Percentiles rank a stretch among this genome's conserved stretches.
Evolutionary conservation across 2,113 vertebrate species (phyloP).

Genomic region (Labrus mixtus): DNA sequence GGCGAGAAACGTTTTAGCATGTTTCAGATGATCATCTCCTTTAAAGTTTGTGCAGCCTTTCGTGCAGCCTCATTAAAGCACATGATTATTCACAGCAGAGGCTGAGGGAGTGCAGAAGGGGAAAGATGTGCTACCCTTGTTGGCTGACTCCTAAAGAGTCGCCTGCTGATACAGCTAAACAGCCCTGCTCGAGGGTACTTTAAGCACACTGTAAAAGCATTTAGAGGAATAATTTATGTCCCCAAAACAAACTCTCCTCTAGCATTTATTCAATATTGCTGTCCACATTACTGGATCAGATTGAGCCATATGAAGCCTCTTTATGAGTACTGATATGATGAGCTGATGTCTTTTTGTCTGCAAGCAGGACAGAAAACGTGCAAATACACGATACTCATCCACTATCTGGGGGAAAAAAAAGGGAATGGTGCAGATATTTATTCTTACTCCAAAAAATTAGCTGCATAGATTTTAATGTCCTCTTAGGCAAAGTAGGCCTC

Average conservation of each 20-base stretch:
- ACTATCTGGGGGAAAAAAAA: too few species aligned
- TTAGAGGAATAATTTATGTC: not conserved
- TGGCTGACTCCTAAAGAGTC: constrained; percentile 1
- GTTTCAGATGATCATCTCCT: not conserved
- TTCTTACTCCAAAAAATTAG: not conserved
- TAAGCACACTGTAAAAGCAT: constrained; percentile 6
- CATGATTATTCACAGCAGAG: constrained; percentile 23
- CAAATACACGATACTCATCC: not conserved
- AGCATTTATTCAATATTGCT: not conserved
- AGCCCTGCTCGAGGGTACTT: constrained; percentile 27
- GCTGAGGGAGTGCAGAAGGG: not conserved
- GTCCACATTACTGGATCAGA: not conserved
- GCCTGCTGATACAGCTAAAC: not conserved
- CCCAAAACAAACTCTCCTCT: not conserved
- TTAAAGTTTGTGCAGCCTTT: constrained; percentile 6
- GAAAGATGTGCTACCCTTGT: constrained; percentile 28
- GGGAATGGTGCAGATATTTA: too few species aligned
- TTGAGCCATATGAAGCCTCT: not conserved
- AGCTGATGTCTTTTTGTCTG: not conserved
- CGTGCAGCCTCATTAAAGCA: constrained; percentile 8
- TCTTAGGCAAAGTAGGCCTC: not conserved
- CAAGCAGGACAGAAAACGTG: constrained; percentile 7
- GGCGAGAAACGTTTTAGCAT: not conserved
- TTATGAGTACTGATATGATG: constrained; percentile 12
- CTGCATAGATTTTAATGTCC: constrained; percentile 3